A percentile compares a stretch with the other conserved stretches of the same genome.
Evolutionary conservation across 1,140 invertebrate genomes (phyloP).

Genomic region (Palaemon carinicauda): DNA sequence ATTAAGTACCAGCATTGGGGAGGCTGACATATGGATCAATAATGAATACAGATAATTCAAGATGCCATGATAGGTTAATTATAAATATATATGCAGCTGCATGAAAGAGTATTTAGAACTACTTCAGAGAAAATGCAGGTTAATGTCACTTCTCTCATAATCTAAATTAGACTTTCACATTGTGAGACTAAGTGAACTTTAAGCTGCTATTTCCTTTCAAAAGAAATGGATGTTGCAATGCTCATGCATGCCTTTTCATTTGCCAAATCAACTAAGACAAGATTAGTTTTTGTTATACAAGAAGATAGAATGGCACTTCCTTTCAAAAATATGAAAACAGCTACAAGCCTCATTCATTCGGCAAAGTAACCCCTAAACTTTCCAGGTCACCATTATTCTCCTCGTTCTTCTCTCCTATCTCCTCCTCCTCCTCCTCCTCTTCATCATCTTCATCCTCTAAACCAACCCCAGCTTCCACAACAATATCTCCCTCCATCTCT

Average conservation of each 20-base stretch:
- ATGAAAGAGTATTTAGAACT: constrained; percentile 1
- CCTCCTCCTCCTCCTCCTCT: constrained; percentile 4
- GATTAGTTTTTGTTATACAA: constrained; percentile 3
- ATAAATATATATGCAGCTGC: background rate
- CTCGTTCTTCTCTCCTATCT: background rate
- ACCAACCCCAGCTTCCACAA: constrained; percentile 20
- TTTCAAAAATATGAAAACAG: constrained; percentile 12
- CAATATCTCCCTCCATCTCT: constrained; percentile 12
- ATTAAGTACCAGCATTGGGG: constrained; percentile 21
- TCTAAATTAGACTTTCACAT: background rate
- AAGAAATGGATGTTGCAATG: constrained; percentile 2
- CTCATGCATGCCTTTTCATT: background rate
- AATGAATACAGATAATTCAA: background rate
- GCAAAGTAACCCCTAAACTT: background rate
- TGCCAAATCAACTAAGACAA: background rate
- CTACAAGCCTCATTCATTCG: constrained; percentile 12
- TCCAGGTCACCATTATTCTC: constrained; percentile 10
- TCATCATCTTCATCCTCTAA: constrained; percentile 4
- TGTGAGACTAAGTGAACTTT: background rate
- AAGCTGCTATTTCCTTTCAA: constrained; percentile 1
- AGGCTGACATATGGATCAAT: constrained; percentile 10
- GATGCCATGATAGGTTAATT: constrained; percentile 7
- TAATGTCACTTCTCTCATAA: background rate
- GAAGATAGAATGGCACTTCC: constrained; percentile 43
- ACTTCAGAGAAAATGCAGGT: background rate